phyloP scores from a whole-genome alignment of 92 coral and sea anemone genomes.

The Phenganax marumi region DNA sequence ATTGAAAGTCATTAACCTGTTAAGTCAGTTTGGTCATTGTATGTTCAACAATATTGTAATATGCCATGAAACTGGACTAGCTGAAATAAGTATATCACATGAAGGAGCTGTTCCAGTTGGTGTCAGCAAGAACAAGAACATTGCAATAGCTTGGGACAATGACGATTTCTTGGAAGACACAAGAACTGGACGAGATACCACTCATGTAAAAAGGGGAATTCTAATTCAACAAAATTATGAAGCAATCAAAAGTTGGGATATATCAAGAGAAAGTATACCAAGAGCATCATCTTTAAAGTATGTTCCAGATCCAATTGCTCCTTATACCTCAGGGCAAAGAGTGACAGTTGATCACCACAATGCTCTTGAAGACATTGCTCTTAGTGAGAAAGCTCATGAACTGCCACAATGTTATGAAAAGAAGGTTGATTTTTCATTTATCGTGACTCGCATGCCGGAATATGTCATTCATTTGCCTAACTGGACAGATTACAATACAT shows the following conservation, averaged over 20 bases:
- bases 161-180: slow-evolving; percentile 42
- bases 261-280: slow-evolving; percentile 9
- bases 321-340: slow-evolving; percentile 19
- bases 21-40: too few species aligned
- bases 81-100: slow-evolving; percentile 24
- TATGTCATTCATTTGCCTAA: slow-evolving; percentile 25
- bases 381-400: slow-evolving; percentile 31
- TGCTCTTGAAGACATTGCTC: slow-evolving; percentile 31
- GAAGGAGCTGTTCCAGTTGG: slow-evolving; percentile 36
- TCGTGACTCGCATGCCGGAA: slow-evolving; percentile 18
- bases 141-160: slow-evolving; percentile 45
- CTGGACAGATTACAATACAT: slow-evolving; percentile 38
- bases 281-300: slow-evolving; percentile 30
- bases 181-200: slow-evolving; percentile 34
- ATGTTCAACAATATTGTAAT: slow-evolving; percentile 31
- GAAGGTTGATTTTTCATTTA: slow-evolving; percentile 37
- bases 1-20: slow-evolving; percentile 22
- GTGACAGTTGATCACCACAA: slow-evolving; percentile 36
- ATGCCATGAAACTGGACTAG: slow-evolving; percentile 41
- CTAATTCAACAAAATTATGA: slow-evolving; percentile 31
- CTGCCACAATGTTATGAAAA: slow-evolving; percentile 30
- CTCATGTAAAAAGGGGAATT: slow-evolving; percentile 36
- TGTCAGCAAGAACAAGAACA: slow-evolving; percentile 28
- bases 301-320: slow-evolving; percentile 37
- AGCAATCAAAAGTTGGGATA: slow-evolving; percentile 9